A percentile compares a stretch with the other conserved stretches of the same genome.
Evolutionary conservation across 2,797 vertebrate species (phyloP).

Genomic region (Lemur catta): DNA sequence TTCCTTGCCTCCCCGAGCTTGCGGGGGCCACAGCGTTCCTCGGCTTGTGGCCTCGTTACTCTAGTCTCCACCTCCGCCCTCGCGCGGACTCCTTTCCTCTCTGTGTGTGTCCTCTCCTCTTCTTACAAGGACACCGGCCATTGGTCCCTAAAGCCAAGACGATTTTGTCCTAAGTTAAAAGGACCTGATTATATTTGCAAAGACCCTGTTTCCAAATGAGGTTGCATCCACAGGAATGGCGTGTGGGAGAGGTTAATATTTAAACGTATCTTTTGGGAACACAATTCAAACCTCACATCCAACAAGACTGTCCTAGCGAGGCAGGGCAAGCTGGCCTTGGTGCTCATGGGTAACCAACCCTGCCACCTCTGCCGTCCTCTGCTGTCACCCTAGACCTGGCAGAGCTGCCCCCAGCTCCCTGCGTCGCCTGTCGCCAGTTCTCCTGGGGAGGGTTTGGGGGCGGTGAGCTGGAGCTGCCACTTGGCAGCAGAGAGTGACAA

Average conservation of each 20-base stretch:
- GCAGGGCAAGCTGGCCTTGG: not conserved
- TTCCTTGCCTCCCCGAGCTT: not conserved
- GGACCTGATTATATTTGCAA: not conserved
- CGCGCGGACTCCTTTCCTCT: not conserved
- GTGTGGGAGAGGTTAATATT: not conserved
- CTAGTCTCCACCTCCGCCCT: not conserved
- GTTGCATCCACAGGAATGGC: not conserved
- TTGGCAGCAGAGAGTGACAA: not conserved
- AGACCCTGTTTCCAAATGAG: not conserved
- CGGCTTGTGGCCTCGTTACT: not conserved
- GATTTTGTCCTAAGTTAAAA: not conserved
- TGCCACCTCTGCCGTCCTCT: no score
- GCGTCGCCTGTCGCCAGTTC: not conserved
- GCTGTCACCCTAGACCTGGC: not conserved
- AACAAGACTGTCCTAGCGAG: not conserved
- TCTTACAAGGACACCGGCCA: not conserved
- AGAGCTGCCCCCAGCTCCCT: not conserved
- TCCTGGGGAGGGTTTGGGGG: not conserved
- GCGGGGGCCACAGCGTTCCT: not conserved
- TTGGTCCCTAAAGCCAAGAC: not conserved
- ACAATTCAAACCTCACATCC: not conserved
- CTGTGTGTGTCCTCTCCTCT: not conserved
- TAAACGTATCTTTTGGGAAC: not conserved
- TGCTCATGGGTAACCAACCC: not conserved
- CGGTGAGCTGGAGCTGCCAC: not conserved